Evolutionary conservation across 2,113 vertebrate genomes (phyloP), one percentile per base, ranked within the genome.

Genomic region (Chaetorhynchus papuensis): DNA sequence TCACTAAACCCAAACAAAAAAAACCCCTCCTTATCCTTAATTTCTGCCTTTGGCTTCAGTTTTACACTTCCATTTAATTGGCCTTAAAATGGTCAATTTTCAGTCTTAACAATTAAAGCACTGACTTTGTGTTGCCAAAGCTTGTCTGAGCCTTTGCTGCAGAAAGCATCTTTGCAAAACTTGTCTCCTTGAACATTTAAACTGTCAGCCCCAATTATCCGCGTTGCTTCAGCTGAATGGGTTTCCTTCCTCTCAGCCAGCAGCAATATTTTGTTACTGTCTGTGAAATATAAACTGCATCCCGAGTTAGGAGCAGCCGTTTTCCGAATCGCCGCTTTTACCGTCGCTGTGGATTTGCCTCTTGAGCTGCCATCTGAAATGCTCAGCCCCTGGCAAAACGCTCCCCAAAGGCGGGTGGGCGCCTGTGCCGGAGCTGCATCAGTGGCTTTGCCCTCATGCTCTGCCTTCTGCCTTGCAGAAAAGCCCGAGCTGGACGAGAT

Each of bases 401-500:
- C 50, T 78, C 39, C 72, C 83, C 2, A 1, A 10, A 10, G 82
- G 76, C 14, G 0, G 23, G 12, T 5, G 41, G 41, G 59, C 2
- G 21, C 77, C 57, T 0, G 13, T 5, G 15, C 53, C 0, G 3
- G 39, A 4, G 50, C 42, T 2, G 21, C 60, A 1, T 47, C 60
- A 1, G 15, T 20, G 17, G 7, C 76, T 56, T 11, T 49, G 35
- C 79, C 87, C 20, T 69, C 68, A 39, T 15, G 39, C 64, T 57
- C 79, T 95, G 35, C 69, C 61, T 77, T 63, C 31, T 75, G 68
- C 35, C 75, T 91, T 87, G 56, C 98, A 99, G 99, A 99, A 72
- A 97, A 98, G 72, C 99, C 99, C 0, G 98, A 98, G 97, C 97
- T 99, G 97, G 99, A 99, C 0, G 99, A 99, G 97, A 98, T 99